Percentiles rank a stretch among this genome's conserved stretches.
phyloP scores from a whole-genome alignment of 2,797 vertebrate genomes.

The Scolopax rusticola region DNA sequence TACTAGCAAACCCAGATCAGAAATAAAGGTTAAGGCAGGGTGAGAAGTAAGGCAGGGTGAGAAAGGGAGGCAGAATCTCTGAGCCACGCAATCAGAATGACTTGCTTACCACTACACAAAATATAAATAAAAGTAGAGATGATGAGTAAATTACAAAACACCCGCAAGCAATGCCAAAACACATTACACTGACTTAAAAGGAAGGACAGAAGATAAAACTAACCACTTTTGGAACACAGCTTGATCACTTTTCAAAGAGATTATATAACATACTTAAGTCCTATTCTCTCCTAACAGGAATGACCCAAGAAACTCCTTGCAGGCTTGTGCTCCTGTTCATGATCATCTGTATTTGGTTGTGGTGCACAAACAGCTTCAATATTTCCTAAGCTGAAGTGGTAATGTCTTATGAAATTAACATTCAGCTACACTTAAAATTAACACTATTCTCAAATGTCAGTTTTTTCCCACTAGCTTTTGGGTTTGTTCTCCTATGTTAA shows the following conservation, averaged over 20 bases:
- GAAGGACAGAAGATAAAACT: background rate
- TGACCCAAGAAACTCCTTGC: conserved; percentile 18
- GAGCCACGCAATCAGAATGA: background rate
- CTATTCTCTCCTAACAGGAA: background rate
- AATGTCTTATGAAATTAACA: background rate
- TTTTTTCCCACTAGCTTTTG: background rate
- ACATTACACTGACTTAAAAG: background rate
- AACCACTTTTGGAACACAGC: background rate
- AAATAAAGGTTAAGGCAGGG: background rate
- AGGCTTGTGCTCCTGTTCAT: background rate
- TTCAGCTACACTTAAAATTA: background rate
- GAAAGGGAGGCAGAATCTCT: background rate
- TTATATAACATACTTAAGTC: background rate
- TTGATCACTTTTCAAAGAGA: conserved; percentile 12
- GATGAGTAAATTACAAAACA: background rate
- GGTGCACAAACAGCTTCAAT: background rate
- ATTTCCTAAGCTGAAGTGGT: background rate
- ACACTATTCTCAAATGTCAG: background rate
- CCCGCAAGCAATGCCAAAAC: background rate
- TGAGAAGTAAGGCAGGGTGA: background rate
- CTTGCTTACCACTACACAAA: background rate
- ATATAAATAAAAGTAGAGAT: background rate
- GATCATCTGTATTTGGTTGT: background rate
- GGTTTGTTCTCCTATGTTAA: background rate
- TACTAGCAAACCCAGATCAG: background rate